Evolutionary conservation across 2,888 invertebrate genomes (phyloP).

Genomic region (Sminthurides aquaticus): DNA sequence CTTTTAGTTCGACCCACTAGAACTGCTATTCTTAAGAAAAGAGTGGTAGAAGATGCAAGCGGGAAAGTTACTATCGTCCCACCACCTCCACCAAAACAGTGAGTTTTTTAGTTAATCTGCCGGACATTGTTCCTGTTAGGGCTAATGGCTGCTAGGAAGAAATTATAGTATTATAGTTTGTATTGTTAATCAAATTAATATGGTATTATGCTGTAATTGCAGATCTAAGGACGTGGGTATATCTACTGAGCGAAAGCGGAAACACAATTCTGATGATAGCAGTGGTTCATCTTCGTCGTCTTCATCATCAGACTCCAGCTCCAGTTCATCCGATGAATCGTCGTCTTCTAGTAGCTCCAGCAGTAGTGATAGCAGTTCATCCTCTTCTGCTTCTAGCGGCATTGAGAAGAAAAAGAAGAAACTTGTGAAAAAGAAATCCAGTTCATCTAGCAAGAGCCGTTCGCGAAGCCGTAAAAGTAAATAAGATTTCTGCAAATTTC

Average conservation of each 20-base stretch:
- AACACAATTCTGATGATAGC: neutral
- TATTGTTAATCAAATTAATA: neutral
- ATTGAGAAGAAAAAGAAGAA: too few relatives aligned
- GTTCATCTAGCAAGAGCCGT: too few relatives aligned
- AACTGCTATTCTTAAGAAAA: conserved; percentile 68
- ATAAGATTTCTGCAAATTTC: too few relatives aligned
- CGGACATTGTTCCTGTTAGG: too few relatives aligned
- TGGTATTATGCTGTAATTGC: neutral
- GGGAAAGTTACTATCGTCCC: conserved; percentile 24
- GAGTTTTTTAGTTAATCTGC: neutral
- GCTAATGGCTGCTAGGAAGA: neutral
- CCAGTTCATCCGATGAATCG: too few relatives aligned
- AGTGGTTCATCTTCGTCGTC: conserved; percentile 12
- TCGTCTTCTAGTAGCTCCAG: neutral
- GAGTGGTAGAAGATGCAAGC: conserved; percentile 50
- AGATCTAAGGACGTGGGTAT: neutral
- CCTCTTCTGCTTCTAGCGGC: neutral
- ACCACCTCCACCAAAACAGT: conserved; percentile 6
- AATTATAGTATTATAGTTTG: neutral
- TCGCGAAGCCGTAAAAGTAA: too few relatives aligned
- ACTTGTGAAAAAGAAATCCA: too few relatives aligned
- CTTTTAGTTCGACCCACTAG: conserved; percentile 75
- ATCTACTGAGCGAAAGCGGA: neutral
- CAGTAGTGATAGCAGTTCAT: conserved; percentile 1
- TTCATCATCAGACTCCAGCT: neutral